These are phyloP conservation scores for Diachrysia chrysitis DNA, from an alignment of 2,888 invertebrate species.

Conservation along the genomic window DNA sequence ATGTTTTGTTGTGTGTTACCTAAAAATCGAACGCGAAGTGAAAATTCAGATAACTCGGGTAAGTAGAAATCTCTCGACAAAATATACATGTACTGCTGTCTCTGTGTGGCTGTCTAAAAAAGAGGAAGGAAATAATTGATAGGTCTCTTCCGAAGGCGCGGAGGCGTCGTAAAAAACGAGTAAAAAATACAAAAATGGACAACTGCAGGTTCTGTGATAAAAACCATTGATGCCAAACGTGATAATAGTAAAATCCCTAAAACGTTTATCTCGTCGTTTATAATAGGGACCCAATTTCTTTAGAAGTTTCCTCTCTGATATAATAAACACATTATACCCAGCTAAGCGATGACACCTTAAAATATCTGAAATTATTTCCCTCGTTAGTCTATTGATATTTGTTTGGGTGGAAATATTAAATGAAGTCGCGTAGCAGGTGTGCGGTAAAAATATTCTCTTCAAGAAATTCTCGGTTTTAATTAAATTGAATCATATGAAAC, in stretches of 20 bases:
- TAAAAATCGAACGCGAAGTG: conserved; percentile 48
- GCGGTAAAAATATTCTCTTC: conserved; percentile 35
- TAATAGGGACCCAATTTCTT: background rate
- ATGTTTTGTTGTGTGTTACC: conserved; percentile 69
- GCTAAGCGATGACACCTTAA: conserved; percentile 25
- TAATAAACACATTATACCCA: conserved; percentile 30
- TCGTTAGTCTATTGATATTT: conserved; percentile 58
- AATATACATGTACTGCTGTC: background rate
- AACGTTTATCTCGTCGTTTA: background rate
- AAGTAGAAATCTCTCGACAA: conserved; percentile 52
- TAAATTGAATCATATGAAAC: conserved; percentile 46
- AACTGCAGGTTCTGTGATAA: background rate
- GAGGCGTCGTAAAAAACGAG: conserved; percentile 1
- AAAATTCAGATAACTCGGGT: conserved; percentile 57
- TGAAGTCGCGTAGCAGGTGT: conserved; percentile 55
- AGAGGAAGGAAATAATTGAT: conserved; percentile 2
- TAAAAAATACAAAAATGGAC: conserved; percentile 1
- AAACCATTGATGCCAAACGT: conserved; percentile 4
- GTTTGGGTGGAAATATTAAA: conserved; percentile 61
- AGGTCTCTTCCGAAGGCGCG: background rate
- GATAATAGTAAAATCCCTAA: background rate
- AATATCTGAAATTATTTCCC: conserved; percentile 45
- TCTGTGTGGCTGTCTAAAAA: background rate
- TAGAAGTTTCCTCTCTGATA: conserved; percentile 9
- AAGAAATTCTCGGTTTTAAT: conserved; percentile 48